phyloP scores from a whole-genome alignment of 1,140 invertebrate genomes.

The Drosophila melanica region DNA sequence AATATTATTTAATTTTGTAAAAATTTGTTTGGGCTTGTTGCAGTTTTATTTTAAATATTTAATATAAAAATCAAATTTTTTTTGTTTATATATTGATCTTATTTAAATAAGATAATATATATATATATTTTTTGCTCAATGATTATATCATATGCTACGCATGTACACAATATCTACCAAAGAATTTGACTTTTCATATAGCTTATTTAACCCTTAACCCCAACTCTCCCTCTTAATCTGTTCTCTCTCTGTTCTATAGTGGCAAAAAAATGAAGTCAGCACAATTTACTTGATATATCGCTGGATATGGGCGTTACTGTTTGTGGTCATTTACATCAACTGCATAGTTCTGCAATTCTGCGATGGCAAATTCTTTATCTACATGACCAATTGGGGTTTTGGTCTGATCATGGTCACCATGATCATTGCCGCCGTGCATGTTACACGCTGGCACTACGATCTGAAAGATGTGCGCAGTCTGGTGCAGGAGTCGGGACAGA shows the following conservation, averaged over 20 bases:
- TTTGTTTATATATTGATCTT: too few relatives aligned
- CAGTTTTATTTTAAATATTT: too few relatives aligned
- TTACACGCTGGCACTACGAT: slow-evolving; percentile 78
- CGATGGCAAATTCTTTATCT: slow-evolving; percentile 86
- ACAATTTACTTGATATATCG: slow-evolving; percentile 86
- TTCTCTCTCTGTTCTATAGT: slow-evolving; percentile 74
- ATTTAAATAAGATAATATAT: too few relatives aligned
- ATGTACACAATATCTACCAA: background rate
- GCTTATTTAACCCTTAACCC: background rate
- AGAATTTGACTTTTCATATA: background rate
- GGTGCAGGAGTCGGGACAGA: slow-evolving; percentile 63
- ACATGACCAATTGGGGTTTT: slow-evolving; percentile 91
- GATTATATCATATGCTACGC: background rate
- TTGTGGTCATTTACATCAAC: slow-evolving; percentile 84
- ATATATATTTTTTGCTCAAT: too few relatives aligned
- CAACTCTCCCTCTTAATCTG: background rate
- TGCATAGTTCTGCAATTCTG: slow-evolving; percentile 84
- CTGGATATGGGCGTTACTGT: slow-evolving; percentile 85
- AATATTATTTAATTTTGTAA: too few relatives aligned
- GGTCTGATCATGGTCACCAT: slow-evolving; percentile 84
- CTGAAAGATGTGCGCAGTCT: slow-evolving; percentile 49
- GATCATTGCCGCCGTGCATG: slow-evolving; percentile 67
- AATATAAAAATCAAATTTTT: too few relatives aligned
- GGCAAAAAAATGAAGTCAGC: slow-evolving; percentile 84
- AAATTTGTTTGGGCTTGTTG: too few relatives aligned